These are phyloP conservation scores for Atrichornis clamosus DNA, from an alignment of 2,113 vertebrate species.

Conservation along the genomic window DNA sequence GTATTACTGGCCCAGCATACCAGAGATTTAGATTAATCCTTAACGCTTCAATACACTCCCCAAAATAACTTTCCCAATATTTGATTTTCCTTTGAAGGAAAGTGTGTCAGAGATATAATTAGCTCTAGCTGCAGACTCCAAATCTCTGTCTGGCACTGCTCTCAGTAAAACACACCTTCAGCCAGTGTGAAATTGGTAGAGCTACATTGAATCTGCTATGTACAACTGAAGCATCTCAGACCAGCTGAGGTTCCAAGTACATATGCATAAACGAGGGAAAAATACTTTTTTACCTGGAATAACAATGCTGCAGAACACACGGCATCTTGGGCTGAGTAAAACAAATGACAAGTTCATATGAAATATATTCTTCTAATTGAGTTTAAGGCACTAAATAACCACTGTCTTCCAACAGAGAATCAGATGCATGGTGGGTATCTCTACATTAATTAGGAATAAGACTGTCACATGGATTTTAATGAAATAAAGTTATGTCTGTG, in stretches of 20 bases:
- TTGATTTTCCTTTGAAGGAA: slow-evolving; percentile 31
- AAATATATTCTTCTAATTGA: slow-evolving; percentile 30
- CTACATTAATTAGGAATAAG: slow-evolving; percentile 20
- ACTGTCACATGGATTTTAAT: slow-evolving; percentile 2
- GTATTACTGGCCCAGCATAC: neutral
- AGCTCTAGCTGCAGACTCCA: neutral
- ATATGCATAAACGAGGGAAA: neutral
- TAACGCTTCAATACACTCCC: neutral
- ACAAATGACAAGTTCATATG: neutral
- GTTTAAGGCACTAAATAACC: slow-evolving; percentile 12
- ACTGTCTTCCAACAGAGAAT: neutral
- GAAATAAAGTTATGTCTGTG: slow-evolving; percentile 6
- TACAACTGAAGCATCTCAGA: neutral
- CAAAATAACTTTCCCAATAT: slow-evolving; percentile 16
- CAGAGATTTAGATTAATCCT: neutral
- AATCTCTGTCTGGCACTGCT: neutral
- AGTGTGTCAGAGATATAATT: slow-evolving; percentile 14
- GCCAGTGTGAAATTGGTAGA: neutral
- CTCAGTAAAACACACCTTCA: slow-evolving; percentile 14
- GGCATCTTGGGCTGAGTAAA: neutral
- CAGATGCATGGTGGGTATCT: neutral
- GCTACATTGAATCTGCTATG: neutral
- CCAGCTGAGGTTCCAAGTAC: neutral
- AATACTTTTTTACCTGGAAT: neutral
- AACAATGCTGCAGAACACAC: neutral